Conservation (phyloP, 2,888 invertebrate genomes). For the Drosophila prolongata region DNA sequence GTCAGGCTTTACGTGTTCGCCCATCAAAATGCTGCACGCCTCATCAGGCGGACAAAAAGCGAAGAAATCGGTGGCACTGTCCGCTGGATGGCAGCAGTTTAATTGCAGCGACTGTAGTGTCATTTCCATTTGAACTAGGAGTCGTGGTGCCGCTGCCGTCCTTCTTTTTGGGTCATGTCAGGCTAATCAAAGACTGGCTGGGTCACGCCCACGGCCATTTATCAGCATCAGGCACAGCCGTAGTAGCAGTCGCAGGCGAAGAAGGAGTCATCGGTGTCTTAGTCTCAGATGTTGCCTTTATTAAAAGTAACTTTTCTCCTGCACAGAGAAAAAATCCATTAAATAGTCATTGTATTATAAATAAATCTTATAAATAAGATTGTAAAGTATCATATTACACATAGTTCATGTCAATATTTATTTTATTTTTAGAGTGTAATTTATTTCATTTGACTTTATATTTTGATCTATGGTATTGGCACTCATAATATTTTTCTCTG, state of each 20-base stretch:
- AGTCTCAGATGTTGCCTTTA: conserved; percentile 67
- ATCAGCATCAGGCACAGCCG: conserved; percentile 53
- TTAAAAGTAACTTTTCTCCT: conserved; percentile 54
- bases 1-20: conserved; percentile 75
- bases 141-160: conserved; percentile 42
- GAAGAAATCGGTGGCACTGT: conserved; percentile 32
- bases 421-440: too few species aligned
- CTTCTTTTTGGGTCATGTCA: conserved; percentile 70
- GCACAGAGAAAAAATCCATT: conserved; percentile 7
- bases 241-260: conserved; percentile 19
- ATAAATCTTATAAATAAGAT: not conserved
- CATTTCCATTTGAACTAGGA: conserved; percentile 74
- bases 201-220: conserved; percentile 73
- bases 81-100: conserved; percentile 58
- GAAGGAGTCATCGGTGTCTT: conserved; percentile 36
- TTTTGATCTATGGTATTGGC: too few species aligned
- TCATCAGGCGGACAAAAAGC: conserved; percentile 50
- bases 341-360: not conserved
- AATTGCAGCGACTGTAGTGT: conserved; percentile 68
- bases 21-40: conserved; percentile 75
- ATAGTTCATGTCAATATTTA: not conserved
- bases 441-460: too few species aligned
- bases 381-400: too few species aligned
- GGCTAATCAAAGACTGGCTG: conserved; percentile 66
- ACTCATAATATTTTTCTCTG: not conserved